These are phyloP conservation scores for Cryptocheilus praepositus DNA, from an alignment of 2,888 invertebrate genomes.

Conservation along the genomic window DNA sequence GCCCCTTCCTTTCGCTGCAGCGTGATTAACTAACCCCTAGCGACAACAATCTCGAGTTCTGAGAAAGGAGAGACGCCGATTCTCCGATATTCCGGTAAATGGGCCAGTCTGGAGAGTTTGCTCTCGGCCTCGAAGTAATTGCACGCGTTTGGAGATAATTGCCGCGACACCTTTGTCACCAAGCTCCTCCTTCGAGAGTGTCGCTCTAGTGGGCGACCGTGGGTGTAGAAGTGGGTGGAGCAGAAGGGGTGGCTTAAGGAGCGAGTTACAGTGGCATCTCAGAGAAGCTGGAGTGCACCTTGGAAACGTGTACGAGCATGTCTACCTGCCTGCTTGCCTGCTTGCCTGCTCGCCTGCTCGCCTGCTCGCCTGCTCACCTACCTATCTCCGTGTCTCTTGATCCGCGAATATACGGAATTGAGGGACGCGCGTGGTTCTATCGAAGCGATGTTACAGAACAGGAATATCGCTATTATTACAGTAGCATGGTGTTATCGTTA, in stretches of 20 bases:
- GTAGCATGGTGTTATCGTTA: too few species aligned
- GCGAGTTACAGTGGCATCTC: not conserved
- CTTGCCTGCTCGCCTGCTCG: too few species aligned
- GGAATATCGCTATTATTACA: too few species aligned
- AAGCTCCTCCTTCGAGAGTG: slow-evolving; percentile 22
- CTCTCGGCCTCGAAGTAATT: slow-evolving; percentile 51
- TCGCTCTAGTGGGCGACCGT: slow-evolving; percentile 6
- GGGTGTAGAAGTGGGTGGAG: not conserved
- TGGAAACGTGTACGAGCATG: too few species aligned
- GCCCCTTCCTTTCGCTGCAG: slow-evolving; percentile 9
- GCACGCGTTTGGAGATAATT: slow-evolving; percentile 61
- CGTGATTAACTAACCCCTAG: slow-evolving; percentile 39
- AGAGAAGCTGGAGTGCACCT: too few species aligned
- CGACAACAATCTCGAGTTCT: slow-evolving; percentile 37
- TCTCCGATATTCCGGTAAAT: slow-evolving; percentile 32
- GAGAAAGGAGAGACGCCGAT: slow-evolving; percentile 29
- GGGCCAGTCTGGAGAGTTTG: slow-evolving; percentile 44
- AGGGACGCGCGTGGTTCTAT: too few species aligned
- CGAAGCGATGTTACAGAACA: too few species aligned
- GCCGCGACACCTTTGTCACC: slow-evolving; percentile 56
- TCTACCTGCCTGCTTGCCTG: too few species aligned
- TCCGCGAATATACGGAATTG: too few species aligned
- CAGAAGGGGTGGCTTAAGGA: not conserved
- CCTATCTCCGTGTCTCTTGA: too few species aligned
- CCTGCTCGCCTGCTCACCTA: too few species aligned